These are phyloP conservation scores for Halesus radiatus DNA, from an alignment of 1,140 invertebrate species.

Conservation along the genomic window DNA sequence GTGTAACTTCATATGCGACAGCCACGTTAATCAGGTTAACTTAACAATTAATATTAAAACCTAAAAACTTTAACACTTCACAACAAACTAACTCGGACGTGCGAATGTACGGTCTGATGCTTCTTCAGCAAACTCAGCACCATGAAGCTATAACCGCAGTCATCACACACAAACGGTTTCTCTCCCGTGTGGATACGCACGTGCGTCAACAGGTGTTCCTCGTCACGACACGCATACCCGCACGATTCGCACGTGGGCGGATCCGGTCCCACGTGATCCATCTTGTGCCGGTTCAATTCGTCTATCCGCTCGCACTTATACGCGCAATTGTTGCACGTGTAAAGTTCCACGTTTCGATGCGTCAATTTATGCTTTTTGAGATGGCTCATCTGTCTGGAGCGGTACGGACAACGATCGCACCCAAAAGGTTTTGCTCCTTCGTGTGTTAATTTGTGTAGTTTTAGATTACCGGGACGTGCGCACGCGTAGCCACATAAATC, in stretches of 20 bases:
- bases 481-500: conserved; percentile 33
- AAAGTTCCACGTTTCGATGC: background rate
- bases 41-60: too few relatives aligned
- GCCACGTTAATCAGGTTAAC: too few relatives aligned
- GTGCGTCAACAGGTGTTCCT: background rate
- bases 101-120: conserved; percentile 15
- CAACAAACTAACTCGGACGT: conserved; percentile 12
- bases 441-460: conserved; percentile 33
- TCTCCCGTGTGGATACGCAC: conserved; percentile 10
- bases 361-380: conserved; percentile 28
- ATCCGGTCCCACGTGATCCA: conserved; percentile 21
- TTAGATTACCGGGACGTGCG: conserved; percentile 3
- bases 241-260: conserved; percentile 6
- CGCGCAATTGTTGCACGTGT: background rate
- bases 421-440: conserved; percentile 15
- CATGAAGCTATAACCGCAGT: conserved; percentile 28
- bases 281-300: conserved; percentile 32
- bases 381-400: conserved; percentile 19
- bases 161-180: conserved; percentile 25
- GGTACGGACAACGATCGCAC: conserved; percentile 21
- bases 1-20: too few relatives aligned
- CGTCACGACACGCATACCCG: conserved; percentile 17
- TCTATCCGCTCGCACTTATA: conserved; percentile 6
- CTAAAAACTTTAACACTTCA: too few relatives aligned
- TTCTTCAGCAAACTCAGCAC: conserved; percentile 26